These are phyloP conservation scores for Ormyrus labotus DNA, from an alignment of 2,888 invertebrate species.

Conservation along the genomic window DNA sequence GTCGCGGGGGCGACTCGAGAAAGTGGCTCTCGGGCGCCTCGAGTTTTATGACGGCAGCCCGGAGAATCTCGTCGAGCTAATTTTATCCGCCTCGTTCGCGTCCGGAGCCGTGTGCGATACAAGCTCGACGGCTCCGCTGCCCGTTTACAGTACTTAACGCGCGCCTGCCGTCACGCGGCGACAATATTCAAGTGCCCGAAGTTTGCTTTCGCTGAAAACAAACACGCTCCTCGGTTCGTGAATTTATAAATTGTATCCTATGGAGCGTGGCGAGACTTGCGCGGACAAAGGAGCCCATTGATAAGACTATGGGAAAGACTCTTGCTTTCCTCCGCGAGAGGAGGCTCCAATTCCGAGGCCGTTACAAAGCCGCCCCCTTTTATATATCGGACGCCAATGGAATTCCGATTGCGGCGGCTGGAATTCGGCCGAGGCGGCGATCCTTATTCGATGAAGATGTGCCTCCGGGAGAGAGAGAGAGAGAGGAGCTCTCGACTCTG, in stretches of 20 bases:
- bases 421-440: too few species aligned
- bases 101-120: not conserved
- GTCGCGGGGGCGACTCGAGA: not conserved
- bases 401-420: too few species aligned
- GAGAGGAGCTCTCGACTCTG: too few species aligned
- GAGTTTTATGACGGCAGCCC: constrained; percentile 19
- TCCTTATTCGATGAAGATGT: too few species aligned
- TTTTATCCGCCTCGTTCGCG: constrained; percentile 40
- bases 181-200: constrained; percentile 10
- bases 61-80: constrained; percentile 25
- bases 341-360: constrained; percentile 45
- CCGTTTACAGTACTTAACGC: constrained; percentile 2
- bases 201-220: constrained; percentile 48
- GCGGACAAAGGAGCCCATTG: constrained; percentile 42
- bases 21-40: not conserved
- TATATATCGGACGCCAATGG: not conserved
- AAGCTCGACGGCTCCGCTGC: not conserved
- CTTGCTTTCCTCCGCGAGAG: constrained; percentile 24
- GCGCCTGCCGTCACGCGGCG: not conserved
- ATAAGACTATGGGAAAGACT: constrained; percentile 32
- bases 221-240: constrained; percentile 9
- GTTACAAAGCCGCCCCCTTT: constrained; percentile 30
- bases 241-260: constrained; percentile 44
- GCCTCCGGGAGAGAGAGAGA: too few species aligned
- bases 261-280: not conserved